Evolutionary conservation across 2,888 invertebrate genomes (phyloP).

Genomic region (Euzophera pinguis): DNA sequence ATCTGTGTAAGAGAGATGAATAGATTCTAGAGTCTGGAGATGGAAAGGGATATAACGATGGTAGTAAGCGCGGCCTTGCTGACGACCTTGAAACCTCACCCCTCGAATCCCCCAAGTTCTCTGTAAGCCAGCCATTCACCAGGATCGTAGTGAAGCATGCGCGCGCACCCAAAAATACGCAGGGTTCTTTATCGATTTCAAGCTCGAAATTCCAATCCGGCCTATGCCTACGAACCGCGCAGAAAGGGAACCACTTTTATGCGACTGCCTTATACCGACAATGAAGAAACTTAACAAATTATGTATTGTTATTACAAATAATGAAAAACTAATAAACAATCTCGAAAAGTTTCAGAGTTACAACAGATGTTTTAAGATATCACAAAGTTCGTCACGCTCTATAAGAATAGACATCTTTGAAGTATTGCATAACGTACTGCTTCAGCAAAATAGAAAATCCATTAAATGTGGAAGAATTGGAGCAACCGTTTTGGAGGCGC

Average conservation of each 20-base stretch:
- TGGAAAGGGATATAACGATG: slow-evolving; percentile 50
- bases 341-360: too few relatives aligned
- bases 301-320: neutral
- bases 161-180: slow-evolving; percentile 62
- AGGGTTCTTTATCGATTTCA: slow-evolving; percentile 61
- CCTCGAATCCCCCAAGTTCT: slow-evolving; percentile 50
- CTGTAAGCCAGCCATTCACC: slow-evolving; percentile 67
- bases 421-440: neutral
- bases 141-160: slow-evolving; percentile 53
- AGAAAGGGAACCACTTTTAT: slow-evolving; percentile 29
- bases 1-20: slow-evolving; percentile 42
- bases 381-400: too few relatives aligned
- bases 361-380: too few relatives aligned
- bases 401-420: too few relatives aligned
- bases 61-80: slow-evolving; percentile 67
- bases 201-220: slow-evolving; percentile 44
- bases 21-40: slow-evolving; percentile 19
- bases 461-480: slow-evolving; percentile 25
- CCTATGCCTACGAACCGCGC: slow-evolving; percentile 36
- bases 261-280: slow-evolving; percentile 26
- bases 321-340: too few relatives aligned
- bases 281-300: neutral
- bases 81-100: slow-evolving; percentile 64
- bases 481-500: slow-evolving; percentile 49
- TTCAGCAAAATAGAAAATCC: slow-evolving; percentile 24